Evolutionary conservation across 2,888 invertebrate species (phyloP).

Genomic region (Hydrotaea cyrtoneurina): DNA sequence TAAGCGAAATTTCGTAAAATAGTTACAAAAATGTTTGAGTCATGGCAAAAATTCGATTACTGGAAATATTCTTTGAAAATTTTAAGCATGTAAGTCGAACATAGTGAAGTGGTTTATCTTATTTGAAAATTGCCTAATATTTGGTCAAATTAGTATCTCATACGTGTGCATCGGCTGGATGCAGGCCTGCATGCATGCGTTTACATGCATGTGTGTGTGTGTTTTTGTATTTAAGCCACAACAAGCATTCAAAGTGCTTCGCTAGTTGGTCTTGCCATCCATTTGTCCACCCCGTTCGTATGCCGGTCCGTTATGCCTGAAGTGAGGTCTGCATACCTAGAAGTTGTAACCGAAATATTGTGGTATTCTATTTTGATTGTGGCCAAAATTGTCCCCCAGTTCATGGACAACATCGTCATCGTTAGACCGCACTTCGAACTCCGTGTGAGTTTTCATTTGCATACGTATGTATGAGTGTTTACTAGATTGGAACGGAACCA

Average conservation of each 20-base stretch:
- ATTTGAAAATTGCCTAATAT: slow-evolving; percentile 24
- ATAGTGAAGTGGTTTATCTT: slow-evolving; percentile 1
- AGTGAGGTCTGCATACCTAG: background rate
- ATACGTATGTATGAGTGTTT: background rate
- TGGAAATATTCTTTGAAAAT: slow-evolving; percentile 8
- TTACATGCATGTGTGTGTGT: background rate
- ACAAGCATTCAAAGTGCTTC: too few species aligned
- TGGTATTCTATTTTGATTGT: slow-evolving; percentile 12
- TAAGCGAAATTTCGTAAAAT: background rate
- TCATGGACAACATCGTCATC: too few species aligned
- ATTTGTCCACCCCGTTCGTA: too few species aligned
- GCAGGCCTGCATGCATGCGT: background rate
- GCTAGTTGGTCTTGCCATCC: too few species aligned
- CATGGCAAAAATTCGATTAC: slow-evolving; percentile 18
- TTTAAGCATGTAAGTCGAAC: background rate
- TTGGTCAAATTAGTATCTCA: background rate
- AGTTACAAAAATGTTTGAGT: background rate
- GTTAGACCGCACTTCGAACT: too few species aligned
- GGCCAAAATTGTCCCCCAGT: background rate
- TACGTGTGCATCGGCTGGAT: background rate
- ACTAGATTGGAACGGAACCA: background rate
- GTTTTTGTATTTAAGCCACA: background rate
- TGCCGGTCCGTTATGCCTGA: background rate
- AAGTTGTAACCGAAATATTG: slow-evolving; percentile 7
- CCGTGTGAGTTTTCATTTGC: background rate